Evolutionary conservation across 2,113 vertebrate species (phyloP), one percentile per base, ranked within the genome.

Genomic region (Barbus barbus): DNA sequence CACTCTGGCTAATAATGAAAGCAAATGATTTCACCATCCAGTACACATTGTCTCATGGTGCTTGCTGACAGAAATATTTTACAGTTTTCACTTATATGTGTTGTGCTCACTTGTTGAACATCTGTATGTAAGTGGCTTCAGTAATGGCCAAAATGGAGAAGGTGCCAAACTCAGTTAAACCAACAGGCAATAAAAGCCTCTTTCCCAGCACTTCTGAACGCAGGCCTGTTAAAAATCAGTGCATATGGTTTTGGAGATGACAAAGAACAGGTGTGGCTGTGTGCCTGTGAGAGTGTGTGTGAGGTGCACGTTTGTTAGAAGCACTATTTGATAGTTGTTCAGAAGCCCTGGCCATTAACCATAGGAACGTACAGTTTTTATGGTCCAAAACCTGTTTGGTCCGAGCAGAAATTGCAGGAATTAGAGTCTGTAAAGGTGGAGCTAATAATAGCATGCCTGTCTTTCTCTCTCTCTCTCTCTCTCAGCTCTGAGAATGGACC

Each of bases 401-500:
- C 44, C 31, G 1, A 28, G 18, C 18, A 16, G 58, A 76, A 67
- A 67, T 77, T 53, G 61, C 36, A 44, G 58, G 61, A 36, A 61
- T 36, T 76, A 36, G 20, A 33, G 20, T 56, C 31, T 33, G 20
- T 60, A 26, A 56, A 63, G 24, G 56, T 60, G 33, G 56, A 51
- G 56, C 31, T 38, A 38, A 83, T 46, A 72, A 73, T 83, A 74
- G 14, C 16, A 11, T 58, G 33, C 3, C 1, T 61, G 16, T 78
- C 22, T 77, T 16, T 44, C 41, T 44, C 41, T 78, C 22, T 77
- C 36, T 72, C 5, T 38, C 18, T 9, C 22, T 16, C 36, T 31
- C 33, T 81, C 46, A 86, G 87, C 83, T 77, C n/a, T 89, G 56
- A 76, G 61, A 26, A 85, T 87, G 77, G 86, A 89, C 26, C 56